Percentiles rank a stretch among this genome's conserved stretches.
Conservation (phyloP, 2,113 vertebrate species). For the Pseudorectes ferrugineus region DNA sequence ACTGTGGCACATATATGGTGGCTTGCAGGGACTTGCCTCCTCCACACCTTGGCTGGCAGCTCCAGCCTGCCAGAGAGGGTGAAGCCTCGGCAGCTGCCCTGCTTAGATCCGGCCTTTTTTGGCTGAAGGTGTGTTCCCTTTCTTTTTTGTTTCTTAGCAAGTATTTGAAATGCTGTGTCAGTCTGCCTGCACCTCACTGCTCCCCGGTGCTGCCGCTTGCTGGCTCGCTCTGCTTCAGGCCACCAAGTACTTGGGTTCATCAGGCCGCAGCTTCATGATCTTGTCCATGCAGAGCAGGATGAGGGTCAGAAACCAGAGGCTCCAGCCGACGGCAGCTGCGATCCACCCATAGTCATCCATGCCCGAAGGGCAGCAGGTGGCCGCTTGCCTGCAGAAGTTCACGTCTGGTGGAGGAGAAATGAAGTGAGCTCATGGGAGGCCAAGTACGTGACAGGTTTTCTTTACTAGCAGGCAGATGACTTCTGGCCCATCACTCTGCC, state of each 20-base stretch:
- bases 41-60: not conserved
- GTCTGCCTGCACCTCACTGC: not conserved
- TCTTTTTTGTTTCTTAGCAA: not conserved
- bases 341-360: constrained; percentile 78
- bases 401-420: not conserved
- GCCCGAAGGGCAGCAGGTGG: constrained; percentile 56
- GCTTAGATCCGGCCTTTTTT: not conserved
- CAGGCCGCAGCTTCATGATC: constrained; percentile 65
- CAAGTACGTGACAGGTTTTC: not conserved
- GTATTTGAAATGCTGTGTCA: not conserved
- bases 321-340: constrained; percentile 75
- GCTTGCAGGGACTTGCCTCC: not conserved
- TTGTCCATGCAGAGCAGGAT: constrained; percentile 78
- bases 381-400: constrained; percentile 56
- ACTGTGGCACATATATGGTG: not conserved
- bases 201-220: not conserved
- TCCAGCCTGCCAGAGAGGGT: not conserved
- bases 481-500: not conserved
- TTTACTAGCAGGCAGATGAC: not conserved
- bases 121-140: not conserved
- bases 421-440: not conserved
- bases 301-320: constrained; percentile 81
- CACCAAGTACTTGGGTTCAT: constrained; percentile 68
- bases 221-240: constrained; percentile 19
- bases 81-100: not conserved